Evolutionary conservation across 2,888 invertebrate genomes (phyloP), one percentile per base, ranked within the genome.

Genomic region (Pseudoips prasinana): DNA sequence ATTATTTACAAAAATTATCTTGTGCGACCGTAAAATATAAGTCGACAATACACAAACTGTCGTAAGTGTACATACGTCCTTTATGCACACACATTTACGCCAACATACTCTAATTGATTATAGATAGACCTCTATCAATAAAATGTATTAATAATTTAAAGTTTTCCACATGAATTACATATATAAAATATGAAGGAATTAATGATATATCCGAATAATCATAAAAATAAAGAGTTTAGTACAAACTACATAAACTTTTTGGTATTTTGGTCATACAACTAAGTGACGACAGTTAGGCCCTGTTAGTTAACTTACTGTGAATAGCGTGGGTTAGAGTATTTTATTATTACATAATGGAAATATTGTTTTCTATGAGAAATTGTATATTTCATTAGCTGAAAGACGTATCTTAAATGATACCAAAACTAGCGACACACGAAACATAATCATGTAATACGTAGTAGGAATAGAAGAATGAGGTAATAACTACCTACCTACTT

Each of bases 381-480:
- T 37, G 41, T 56, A 63, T 61, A 51, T 57, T 55, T 54, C 55
- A 45, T 44, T 43, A 45, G 40, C 34, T 57, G 45, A 37, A 55
- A 53, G 42, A 50, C 52, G 67, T 73, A 76, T 73, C 74, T 42
- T 64, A 58, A 68, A 69, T 64, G 71, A 74, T 75, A 76, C 68
- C 49, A 67, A 67, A 66, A 63, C 66, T 70, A 76, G 48, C 56
- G 56, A 69, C 63, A 73, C 71, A 74, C 64, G 65, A 71, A 65
- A 66, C 46, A 20, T n/a, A 33, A 62, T 74, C 71, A 66, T 73
- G 70, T 63, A 58, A 67, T 64, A 70, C 57, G 49, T 46, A 56
- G 50, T 76, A 79, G 75, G 74, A 82, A 78, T 78, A 81, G 61
- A 75, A 64, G 57, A 73, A 69, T 78, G 81, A 82, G 80, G 82